phyloP scores from a whole-genome alignment of 1,140 invertebrate genomes.

The Caenorhabditis brenneri region DNA sequence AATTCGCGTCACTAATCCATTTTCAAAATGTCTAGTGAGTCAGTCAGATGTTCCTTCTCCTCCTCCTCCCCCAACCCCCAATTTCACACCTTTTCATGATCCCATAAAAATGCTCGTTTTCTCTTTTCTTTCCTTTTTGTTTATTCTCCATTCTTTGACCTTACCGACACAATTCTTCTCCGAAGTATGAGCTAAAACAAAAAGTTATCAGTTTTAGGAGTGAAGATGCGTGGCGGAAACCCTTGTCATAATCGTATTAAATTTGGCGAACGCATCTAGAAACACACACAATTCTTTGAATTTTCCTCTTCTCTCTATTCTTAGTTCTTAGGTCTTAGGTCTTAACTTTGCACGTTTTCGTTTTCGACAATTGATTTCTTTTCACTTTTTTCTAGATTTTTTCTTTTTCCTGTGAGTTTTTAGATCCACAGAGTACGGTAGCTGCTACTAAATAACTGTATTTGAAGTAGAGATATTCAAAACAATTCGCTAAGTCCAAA shows the following conservation, averaged over 20 bases:
- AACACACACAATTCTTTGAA: neutral
- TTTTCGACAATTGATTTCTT: too few species aligned
- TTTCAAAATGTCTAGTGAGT: too few species aligned
- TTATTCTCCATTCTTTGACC: neutral
- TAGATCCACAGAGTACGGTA: too few species aligned
- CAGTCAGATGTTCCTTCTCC: neutral
- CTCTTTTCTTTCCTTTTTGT: neutral
- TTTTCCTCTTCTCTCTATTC: neutral
- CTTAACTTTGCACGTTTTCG: too few species aligned
- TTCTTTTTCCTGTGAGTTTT: too few species aligned
- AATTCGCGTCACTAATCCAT: neutral
- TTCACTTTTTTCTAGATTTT: too few species aligned
- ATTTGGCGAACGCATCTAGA: neutral
- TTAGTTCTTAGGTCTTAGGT: neutral
- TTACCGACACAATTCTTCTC: neutral
- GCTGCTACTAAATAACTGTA: too few species aligned
- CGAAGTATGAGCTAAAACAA: too few species aligned
- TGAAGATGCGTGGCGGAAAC: neutral
- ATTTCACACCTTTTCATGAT: neutral
- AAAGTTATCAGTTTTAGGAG: too few species aligned
- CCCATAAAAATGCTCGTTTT: neutral
- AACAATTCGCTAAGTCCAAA: too few species aligned
- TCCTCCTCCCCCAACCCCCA: neutral
- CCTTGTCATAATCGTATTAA: neutral
- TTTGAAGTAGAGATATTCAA: too few species aligned